Base-by-base conservation (phyloP, 2,797 vertebrate species). In the Enteromius thamalakanensis region DNA sequence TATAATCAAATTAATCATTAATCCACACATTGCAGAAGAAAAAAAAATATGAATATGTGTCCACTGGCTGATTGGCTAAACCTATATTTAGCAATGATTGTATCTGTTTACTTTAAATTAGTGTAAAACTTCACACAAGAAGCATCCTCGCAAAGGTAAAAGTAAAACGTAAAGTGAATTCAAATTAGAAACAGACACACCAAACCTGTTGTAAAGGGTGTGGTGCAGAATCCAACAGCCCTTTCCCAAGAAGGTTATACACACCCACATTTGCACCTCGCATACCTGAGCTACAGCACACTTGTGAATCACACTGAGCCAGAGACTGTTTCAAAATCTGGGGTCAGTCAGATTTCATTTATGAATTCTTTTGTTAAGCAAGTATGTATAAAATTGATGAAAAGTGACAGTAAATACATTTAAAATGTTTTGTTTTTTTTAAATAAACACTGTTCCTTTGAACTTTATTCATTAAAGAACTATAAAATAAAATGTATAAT, bases 251-350 rank as follows among this genome's bases (percentile, higher is more conserved):
- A 32, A 49, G 12, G 74, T 40, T 4, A 10, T 68, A 67, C 49
- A 72, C 42, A 65, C 49, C 62, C 49, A n/a, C 47, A 55, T 64
- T 55, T 23, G 45, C 72, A 58, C 37, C 81, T 60, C 62, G 32
- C n/a, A 82, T 82, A 15, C 71, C 60, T 45, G 37, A 23, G 68
- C 6, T 21, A 23, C 70, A 2, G 81, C 53, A 65, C 49, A 11
- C 17, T 49, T 65, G 76, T 40, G 6, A 8, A 55, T 60, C 78
- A 89, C 86, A 84, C 78, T 60, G 84, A 86, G 85, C 47, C 80
- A 77, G 80, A 81, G 15, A 8, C 19, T 0, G 0, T 14, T 62
- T 34, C 17, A 72, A 53, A 53, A 34, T 29, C 60, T 62, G 60
- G 60, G 12, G 1, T 34, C 19, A 29, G 8, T 72, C 1, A 12